A percentile compares a stretch with the other conserved stretches of the same genome.
Conservation (phyloP, 2,797 vertebrate species). For the Platalea minor region DNA sequence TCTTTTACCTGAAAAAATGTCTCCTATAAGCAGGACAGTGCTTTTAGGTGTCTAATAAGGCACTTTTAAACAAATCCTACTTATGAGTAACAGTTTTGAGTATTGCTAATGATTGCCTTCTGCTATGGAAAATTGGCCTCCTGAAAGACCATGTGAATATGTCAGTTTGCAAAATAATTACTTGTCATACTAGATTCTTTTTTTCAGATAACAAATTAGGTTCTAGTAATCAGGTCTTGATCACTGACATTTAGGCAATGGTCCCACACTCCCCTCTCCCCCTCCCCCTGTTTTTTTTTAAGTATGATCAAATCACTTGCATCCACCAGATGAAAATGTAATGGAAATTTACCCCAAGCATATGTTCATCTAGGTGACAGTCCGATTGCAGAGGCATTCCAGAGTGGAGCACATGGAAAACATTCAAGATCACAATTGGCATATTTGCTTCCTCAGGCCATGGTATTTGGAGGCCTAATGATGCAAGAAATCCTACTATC, state of each 20-base stretch:
- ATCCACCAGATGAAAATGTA: not conserved
- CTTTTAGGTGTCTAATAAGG: not conserved
- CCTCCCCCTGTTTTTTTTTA: fast-evolving
- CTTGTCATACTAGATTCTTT: not conserved
- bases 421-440: not conserved
- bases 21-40: not conserved
- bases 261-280: not conserved
- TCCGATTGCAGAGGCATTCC: not conserved
- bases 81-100: not conserved
- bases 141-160: not conserved
- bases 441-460: not conserved
- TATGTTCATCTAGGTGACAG: not conserved
- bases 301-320: not conserved
- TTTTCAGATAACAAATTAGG: not conserved
- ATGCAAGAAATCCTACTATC: not conserved
- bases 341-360: not conserved
- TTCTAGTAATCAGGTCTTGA: not conserved
- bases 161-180: not conserved
- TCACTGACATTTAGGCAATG: not conserved
- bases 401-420: not conserved
- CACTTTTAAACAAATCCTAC: not conserved
- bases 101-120: not conserved
- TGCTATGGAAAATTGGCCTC: not conserved
- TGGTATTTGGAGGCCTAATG: not conserved
- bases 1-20: not conserved